Conservation (phyloP, 2,113 vertebrate species). For the Tamias sibiricus region DNA sequence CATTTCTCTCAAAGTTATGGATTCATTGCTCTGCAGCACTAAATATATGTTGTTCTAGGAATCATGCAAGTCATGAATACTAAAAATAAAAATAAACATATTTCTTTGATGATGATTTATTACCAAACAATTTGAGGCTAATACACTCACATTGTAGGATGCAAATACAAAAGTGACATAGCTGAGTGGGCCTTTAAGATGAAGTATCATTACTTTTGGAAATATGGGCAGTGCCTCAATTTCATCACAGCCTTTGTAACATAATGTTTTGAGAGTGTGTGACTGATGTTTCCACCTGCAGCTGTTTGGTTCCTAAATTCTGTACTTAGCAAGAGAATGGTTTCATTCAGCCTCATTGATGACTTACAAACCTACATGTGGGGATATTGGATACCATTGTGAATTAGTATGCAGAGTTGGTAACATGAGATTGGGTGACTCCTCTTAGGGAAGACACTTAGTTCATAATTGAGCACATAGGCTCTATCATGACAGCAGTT, state of each 20-base stretch:
- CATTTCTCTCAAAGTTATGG: constrained; percentile 86
- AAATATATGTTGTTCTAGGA: constrained; percentile 87
- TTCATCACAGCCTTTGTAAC: constrained; percentile 85
- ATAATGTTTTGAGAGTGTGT: constrained; percentile 80
- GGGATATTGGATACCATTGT: not conserved
- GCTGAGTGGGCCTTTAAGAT: constrained; percentile 86
- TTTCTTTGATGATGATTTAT: constrained; percentile 89
- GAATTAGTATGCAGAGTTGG: not conserved
- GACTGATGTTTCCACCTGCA: constrained; percentile 72
- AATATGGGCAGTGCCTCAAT: constrained; percentile 83
- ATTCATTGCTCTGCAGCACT: constrained; percentile 85
- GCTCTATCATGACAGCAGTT: not conserved
- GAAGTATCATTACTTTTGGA: constrained; percentile 87
- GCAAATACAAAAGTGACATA: constrained; percentile 88
- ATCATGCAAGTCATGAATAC: constrained; percentile 86
- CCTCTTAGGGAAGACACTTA: not conserved
- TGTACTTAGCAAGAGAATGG: constrained; percentile 68
- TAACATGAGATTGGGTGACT: not conserved
- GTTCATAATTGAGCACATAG: not conserved
- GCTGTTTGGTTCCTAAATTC: constrained; percentile 75
- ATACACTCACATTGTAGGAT: constrained; percentile 87
- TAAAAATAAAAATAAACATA: constrained; percentile 88
- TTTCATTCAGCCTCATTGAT: constrained; percentile 68
- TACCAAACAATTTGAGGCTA: constrained; percentile 86
- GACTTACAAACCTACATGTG: constrained; percentile 46